These are phyloP conservation scores for Halcyon chelicuti DNA, from an alignment of 2,797 vertebrate species.

Conservation along the genomic window DNA sequence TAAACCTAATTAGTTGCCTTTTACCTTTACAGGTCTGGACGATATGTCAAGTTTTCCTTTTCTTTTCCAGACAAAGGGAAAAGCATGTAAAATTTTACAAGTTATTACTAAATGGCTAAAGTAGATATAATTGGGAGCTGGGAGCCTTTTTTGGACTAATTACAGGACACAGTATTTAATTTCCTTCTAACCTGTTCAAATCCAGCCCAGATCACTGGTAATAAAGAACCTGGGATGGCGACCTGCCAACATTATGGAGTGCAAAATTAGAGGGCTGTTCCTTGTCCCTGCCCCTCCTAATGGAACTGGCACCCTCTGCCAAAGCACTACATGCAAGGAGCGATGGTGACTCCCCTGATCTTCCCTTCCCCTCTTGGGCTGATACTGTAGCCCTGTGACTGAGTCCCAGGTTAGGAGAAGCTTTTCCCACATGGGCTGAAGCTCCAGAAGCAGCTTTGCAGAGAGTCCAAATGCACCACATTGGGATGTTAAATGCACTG, in stretches of 20 bases:
- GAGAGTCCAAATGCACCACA: neutral
- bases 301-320: neutral
- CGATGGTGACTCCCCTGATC: no score
- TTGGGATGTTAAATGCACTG: neutral
- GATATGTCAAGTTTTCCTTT: neutral
- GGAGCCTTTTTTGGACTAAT: neutral
- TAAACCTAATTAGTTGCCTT: neutral
- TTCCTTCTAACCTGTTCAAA: neutral
- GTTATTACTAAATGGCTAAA: neutral
- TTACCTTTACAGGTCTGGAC: neutral
- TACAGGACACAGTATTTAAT: neutral
- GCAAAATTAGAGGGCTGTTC: neutral
- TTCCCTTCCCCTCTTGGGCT: fast-evolving
- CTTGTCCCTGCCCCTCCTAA: neutral
- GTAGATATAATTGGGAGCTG: neutral
- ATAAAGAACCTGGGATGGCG: neutral
- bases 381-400: neutral
- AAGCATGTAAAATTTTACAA: neutral
- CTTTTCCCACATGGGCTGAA: neutral
- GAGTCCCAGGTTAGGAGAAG: neutral
- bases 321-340: neutral
- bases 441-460: neutral
- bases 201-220: neutral
- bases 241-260: neutral
- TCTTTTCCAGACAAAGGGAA: neutral